These are phyloP conservation scores for Drosophila truncata DNA, from an alignment of 1,140 invertebrate species.

Conservation along the genomic window DNA sequence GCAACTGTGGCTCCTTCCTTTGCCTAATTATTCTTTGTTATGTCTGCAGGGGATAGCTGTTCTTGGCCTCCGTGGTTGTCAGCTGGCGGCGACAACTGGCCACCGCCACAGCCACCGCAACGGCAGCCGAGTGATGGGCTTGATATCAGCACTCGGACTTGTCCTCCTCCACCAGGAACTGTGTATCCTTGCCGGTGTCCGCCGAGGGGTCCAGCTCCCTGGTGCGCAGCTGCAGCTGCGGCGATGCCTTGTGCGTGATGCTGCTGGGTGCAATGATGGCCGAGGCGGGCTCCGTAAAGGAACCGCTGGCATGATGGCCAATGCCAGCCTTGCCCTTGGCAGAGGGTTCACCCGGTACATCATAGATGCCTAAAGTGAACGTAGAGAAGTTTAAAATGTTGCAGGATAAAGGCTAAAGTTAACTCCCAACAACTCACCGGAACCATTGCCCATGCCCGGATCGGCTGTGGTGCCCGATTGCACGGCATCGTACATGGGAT, in stretches of 20 bases:
- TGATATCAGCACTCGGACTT: slow-evolving; percentile 86
- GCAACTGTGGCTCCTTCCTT: slow-evolving; percentile 19
- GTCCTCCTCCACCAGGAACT: slow-evolving; percentile 95
- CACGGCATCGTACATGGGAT: slow-evolving; percentile 97
- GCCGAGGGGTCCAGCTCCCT: slow-evolving; percentile 93
- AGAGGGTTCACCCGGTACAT: slow-evolving; percentile 91
- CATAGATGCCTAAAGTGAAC: slow-evolving; percentile 91
- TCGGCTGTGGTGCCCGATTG: slow-evolving; percentile 85
- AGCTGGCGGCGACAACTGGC: slow-evolving; percentile 57
- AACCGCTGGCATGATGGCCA: slow-evolving; percentile 63
- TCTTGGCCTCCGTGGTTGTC: slow-evolving; percentile 35
- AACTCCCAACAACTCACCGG: slow-evolving; percentile 81
- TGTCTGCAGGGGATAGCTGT: slow-evolving; percentile 69
- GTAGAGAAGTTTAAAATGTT: no score
- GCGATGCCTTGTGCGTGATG: slow-evolving; percentile 91
- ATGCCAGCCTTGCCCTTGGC: slow-evolving; percentile 87
- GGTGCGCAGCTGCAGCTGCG: slow-evolving; percentile 90
- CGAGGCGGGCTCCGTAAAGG: slow-evolving; percentile 87
- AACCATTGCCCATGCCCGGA: slow-evolving; percentile 87
- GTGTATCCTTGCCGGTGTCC: slow-evolving; percentile 97
- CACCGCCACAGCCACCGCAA: slow-evolving; percentile 30
- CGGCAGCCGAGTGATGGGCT: slow-evolving; percentile 61
- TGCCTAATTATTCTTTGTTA: slow-evolving; percentile 63
- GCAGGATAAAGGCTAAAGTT: no score
- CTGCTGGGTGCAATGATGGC: slow-evolving; percentile 93